phyloP scores from a whole-genome alignment of 2,113 vertebrate genomes.

The Climacteris rufus region DNA sequence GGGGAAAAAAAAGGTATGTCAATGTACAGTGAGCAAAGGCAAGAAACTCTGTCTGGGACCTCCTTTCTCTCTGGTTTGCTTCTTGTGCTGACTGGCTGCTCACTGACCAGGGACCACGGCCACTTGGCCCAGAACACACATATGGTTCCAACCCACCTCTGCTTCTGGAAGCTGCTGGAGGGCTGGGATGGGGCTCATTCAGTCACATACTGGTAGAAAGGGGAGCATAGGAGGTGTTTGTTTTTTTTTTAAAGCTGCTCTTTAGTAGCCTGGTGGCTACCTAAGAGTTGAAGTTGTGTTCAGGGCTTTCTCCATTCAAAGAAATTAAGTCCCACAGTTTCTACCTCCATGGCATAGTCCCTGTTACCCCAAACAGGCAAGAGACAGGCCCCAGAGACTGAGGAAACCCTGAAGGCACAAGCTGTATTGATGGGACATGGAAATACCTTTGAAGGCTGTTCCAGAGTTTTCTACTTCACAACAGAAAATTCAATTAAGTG shows the following conservation, averaged over 20 bases:
- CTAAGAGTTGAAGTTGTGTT: not conserved
- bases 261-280: not conserved
- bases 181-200: accelerated
- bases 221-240: accelerated
- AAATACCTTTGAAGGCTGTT: not conserved
- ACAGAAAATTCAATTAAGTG: not conserved
- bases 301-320: not conserved
- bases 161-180: not conserved
- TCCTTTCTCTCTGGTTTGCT: not conserved
- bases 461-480: not conserved
- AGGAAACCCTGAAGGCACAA: not conserved
- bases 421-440: not conserved
- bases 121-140: not conserved
- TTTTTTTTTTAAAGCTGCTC: not conserved
- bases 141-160: not conserved
- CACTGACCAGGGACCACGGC: not conserved
- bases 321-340: not conserved
- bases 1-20: accelerated
- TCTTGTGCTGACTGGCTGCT: accelerated
- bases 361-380: accelerated
- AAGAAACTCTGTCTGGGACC: not conserved
- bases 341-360: not conserved
- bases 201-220: not conserved
- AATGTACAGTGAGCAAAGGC: not conserved
- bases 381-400: not conserved